A percentile compares a stretch with the other conserved stretches of the same genome.
Conservation (phyloP, 2,113 vertebrate species). For the Actenoides hombroni region DNA sequence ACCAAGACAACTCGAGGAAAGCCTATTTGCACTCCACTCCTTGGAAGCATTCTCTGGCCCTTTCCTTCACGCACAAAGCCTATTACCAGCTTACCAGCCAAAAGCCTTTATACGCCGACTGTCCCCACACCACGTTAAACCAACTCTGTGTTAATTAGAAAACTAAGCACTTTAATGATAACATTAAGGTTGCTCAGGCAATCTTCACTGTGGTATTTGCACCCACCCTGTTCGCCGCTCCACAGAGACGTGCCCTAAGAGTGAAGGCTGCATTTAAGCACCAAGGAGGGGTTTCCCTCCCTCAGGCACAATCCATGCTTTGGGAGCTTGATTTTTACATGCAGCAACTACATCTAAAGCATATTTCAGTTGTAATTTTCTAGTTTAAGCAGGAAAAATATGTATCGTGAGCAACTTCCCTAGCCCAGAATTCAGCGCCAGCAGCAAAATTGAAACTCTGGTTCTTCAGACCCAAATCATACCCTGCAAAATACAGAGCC, state of each 20-base stretch:
- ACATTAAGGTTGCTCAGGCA: neutral
- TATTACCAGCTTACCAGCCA: neutral
- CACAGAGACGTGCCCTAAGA: neutral
- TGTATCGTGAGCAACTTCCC: neutral
- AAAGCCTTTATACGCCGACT: neutral
- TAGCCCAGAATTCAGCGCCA: neutral
- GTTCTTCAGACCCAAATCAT: neutral
- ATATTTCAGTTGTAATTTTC: neutral
- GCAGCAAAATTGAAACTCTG: neutral
- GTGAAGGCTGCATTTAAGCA: neutral
- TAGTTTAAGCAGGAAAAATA: neutral
- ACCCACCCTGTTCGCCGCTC: neutral
- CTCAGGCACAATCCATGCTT: neutral
- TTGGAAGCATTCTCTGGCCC: neutral
- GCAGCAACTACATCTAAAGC: neutral
- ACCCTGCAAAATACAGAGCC: neutral
- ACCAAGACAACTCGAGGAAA: neutral
- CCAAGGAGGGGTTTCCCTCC: neutral
- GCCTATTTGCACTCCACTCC: neutral
- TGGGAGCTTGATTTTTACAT: neutral
- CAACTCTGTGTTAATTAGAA: neutral
- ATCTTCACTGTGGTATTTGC: neutral
- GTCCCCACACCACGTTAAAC: neutral
- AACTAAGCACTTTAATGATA: neutral
- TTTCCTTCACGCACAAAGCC: conserved; percentile 2